Evolutionary conservation across 1,140 invertebrate species (phyloP), one percentile per base, ranked within the genome.

Genomic region (Teleopsis dalmanni): DNA sequence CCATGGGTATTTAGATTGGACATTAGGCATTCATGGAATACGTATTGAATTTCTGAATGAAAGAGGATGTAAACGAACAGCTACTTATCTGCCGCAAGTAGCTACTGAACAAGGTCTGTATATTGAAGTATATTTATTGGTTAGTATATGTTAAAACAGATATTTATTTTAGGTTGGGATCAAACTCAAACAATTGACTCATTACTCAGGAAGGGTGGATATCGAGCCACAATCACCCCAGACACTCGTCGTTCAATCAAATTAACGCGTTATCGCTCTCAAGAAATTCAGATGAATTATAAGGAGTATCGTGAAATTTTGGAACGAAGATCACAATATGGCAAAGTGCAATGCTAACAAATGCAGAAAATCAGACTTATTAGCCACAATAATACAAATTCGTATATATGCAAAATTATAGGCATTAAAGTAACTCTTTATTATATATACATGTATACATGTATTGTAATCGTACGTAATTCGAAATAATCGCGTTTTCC

Each of bases 111-210:
- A 99, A 87, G 95, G 93, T 93, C 41, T 22, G 11, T 34, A 16
- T 34, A 14, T 34, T 14, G 25, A 37, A 21, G 16, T 11, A 10
- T 21, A 37, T 22, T 8, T 8, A 41, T 1, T 9, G 40, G 14
- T 36, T 21, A 16, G 13, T n/a, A 13, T 14, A 41, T 16, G 9
- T 31, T 10, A 31, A 44, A 14, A 27, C 19, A 31, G 18, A 5
- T 23, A 16, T 23, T 21, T 37, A 35, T 31, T 40, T 23, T 68
- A 92, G 91, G 91, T 58, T 97, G 93, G 93, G 87, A 95, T 78
- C 91, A 92, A 71, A 81, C 95, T 50, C 92, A 98, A 73, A 98
- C 95, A 10, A 96, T 99, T 62, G 95, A 99, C 72, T 96, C 94
- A 5, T 75, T 99, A 22, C 77, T 99, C 11, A 82, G 95, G 44